Evolutionary conservation across 2,888 invertebrate genomes (phyloP), one percentile per base, ranked within the genome.

Genomic region (Girardia tigrina): DNA sequence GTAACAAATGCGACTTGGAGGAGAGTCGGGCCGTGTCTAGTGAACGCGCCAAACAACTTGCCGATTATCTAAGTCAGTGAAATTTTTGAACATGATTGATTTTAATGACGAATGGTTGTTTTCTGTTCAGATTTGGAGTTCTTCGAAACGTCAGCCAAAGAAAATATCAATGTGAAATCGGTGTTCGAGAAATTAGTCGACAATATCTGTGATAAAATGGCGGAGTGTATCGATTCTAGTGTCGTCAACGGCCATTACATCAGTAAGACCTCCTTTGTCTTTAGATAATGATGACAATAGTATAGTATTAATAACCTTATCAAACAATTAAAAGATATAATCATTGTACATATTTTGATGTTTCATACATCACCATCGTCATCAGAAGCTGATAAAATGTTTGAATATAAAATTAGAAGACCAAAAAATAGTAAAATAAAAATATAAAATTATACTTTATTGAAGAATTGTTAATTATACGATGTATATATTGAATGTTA

Each of bases 1-100:
- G 94, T 75, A 97, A 97, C 87, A 99, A 99, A 86, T 97, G 97
- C 85, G 98, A 99, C 85, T 94, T 98, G 92, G 97, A 95, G 82
- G 94, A 95, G 81, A 97, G 98, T 82, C 88, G 97, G 79, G 95
- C 98, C 42, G 94, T 98, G 80, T 94, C 94, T 80, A 90, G 90
- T 79, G 97, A 99, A 82, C 88, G 97, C 80, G 98, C 98, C 77
- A 91, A 92, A 83, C 94, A 95, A 83, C 87, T 99, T 79, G 95
- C 98, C 73, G 95, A 95, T 81, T 94, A 97, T 84, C 88, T 99
- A 80, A 94, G 86, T 86, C 23, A 23, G 23, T 56, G 4, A 6
- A 20, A 56, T 2, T 56, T 56, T 56, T 56, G 6, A 12, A 2
- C 20, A 36, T 12, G n/a, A 12, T 56, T 56, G n/a, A n/a, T n/a